These are phyloP conservation scores for Ploceus nigricollis DNA, from an alignment of 2,113 vertebrate genomes.

Conservation along the genomic window DNA sequence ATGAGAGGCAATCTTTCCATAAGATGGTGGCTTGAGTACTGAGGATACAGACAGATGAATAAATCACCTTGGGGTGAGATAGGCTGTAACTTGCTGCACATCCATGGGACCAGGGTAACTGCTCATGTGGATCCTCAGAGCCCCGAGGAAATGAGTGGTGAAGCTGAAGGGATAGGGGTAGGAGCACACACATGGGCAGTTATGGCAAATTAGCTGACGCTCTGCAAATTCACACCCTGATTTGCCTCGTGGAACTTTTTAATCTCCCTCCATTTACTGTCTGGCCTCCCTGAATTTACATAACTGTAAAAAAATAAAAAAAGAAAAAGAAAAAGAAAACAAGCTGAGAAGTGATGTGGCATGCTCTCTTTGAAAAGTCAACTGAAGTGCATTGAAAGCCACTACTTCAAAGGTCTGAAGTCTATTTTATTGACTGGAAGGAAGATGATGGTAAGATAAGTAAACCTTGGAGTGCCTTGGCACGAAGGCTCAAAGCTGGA, in stretches of 20 bases:
- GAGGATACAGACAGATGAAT: constrained; percentile 53
- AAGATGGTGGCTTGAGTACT: constrained; percentile 58
- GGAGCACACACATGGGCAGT: neutral
- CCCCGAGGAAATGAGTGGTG: neutral
- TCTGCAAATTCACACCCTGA: constrained; percentile 30
- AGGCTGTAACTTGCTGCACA: constrained; percentile 43
- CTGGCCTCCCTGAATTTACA: constrained; percentile 21
- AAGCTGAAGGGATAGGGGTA: neutral
- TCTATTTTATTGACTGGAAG: constrained; percentile 44
- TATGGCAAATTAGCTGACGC: constrained; percentile 23
- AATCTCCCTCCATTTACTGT: neutral
- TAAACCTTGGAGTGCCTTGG: neutral
- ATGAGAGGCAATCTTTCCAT: constrained; percentile 52
- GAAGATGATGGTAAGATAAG: constrained; percentile 49
- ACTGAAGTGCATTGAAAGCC: constrained; percentile 11
- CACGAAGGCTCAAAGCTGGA: neutral
- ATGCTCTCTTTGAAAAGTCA: constrained; percentile 39
- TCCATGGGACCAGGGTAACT: neutral
- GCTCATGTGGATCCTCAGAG: constrained; percentile 11
- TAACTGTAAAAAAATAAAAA: neutral
- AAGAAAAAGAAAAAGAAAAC: neutral
- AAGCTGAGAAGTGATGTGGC: constrained; percentile 2
- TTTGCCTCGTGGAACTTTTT: constrained; percentile 29
- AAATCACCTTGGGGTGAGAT: constrained; percentile 64
- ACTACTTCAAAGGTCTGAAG: constrained; percentile 12